Percentiles rank a stretch among this genome's conserved stretches.
Conservation (phyloP, 2,888 invertebrate genomes). For the Agrotis ipsilon region DNA sequence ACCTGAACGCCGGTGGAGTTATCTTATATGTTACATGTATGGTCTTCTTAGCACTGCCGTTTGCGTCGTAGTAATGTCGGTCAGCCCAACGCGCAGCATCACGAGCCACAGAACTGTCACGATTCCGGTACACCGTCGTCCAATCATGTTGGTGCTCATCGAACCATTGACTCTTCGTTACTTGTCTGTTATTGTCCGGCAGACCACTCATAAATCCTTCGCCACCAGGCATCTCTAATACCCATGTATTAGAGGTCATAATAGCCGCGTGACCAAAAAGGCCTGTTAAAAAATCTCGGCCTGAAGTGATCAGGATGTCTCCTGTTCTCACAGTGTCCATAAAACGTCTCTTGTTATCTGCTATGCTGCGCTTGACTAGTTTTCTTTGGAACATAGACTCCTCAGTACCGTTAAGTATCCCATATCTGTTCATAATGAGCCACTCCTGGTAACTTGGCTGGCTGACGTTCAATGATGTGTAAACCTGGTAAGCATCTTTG, state of each 20-base stretch:
- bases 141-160: conserved; percentile 75
- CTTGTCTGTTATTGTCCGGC: conserved; percentile 75
- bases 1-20: conserved; percentile 67
- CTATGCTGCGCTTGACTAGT: conserved; percentile 75
- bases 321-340: conserved; percentile 76
- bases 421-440: conserved; percentile 81
- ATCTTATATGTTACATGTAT: conserved; percentile 76
- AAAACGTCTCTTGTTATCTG: conserved; percentile 75
- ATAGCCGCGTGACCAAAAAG: conserved; percentile 79
- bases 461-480: conserved; percentile 69
- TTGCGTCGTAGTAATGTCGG: conserved; percentile 73
- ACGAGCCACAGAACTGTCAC: conserved; percentile 67
- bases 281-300: conserved; percentile 67
- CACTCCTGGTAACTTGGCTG: conserved; percentile 78
- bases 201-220: conserved; percentile 71
- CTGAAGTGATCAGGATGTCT: conserved; percentile 74
- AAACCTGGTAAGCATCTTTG: conserved; percentile 74
- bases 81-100: conserved; percentile 78
- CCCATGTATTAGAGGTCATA: conserved; percentile 77
- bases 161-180: conserved; percentile 76
- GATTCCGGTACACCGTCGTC: conserved; percentile 77
- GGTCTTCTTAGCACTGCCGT: conserved; percentile 71
- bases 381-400: conserved; percentile 77
- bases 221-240: conserved; percentile 79
- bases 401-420: conserved; percentile 77